phyloP scores from a whole-genome alignment of 64 coral and sea anemone species.

The Actinia equina region DNA sequence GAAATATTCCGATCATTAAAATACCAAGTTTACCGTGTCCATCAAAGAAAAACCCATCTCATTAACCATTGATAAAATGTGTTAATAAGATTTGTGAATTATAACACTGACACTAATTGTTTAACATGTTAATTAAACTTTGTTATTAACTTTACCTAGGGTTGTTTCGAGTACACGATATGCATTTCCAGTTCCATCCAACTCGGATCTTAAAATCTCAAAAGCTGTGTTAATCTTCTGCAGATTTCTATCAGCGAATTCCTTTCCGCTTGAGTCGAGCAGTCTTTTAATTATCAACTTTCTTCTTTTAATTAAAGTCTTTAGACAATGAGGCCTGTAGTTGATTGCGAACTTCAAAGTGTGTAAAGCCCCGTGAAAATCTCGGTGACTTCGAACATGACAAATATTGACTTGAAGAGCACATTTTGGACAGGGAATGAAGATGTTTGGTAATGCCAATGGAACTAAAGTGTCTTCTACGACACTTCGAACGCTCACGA shows the following conservation, averaged over 20 bases:
- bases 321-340: conserved; percentile 32
- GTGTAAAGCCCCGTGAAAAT: conserved; percentile 52
- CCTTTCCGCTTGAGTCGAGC: conserved; percentile 19
- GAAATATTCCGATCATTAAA: background rate
- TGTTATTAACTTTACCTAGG: conserved; percentile 9
- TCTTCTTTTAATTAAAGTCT: conserved; percentile 45
- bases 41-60: background rate
- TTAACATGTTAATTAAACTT: background rate
- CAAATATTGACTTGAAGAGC: conserved; percentile 45
- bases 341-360: conserved; percentile 39
- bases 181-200: conserved; percentile 14
- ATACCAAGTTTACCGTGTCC: background rate
- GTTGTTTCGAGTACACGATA: background rate
- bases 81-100: background rate
- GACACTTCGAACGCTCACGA: background rate
- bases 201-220: conserved; percentile 36
- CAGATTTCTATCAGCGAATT: conserved; percentile 32
- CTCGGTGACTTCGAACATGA: conserved; percentile 39
- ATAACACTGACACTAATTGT: background rate
- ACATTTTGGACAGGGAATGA: conserved; percentile 53
- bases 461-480: background rate
- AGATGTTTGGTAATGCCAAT: conserved; percentile 45
- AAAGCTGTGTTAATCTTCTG: conserved; percentile 66
- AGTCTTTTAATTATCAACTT: conserved; percentile 35
- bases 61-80: background rate